Base-by-base conservation (phyloP, 2,888 invertebrate genomes). In the Synergus itoensis region DNA sequence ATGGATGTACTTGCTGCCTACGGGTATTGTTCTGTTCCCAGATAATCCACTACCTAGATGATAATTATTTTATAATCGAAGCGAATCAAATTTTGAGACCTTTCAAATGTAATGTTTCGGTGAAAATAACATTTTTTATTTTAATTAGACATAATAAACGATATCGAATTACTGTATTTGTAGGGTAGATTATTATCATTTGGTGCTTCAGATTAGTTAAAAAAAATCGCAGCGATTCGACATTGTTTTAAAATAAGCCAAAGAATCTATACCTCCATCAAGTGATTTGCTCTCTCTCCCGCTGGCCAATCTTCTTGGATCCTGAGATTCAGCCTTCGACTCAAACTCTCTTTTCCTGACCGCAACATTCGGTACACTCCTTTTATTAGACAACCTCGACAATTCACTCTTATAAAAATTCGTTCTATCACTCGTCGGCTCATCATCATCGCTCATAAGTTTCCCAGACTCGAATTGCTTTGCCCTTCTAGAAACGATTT, bases 1-100 rank as follows among this genome's bases (percentile, higher is more conserved):
- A 93, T 96, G 96, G 88, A 96, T 94, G 93, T 95, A 95, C 92
- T 95, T 95, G 93, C 96, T 95, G 93, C 96, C 96, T 88, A 96
- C 94, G 90, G 96, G 95, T 93, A 96, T 95, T 86, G 95, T 93
- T 92, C 96, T 95, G 94, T 96, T 97, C 91, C 96, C 96, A 85
- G 95, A 95, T 90, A 95, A 93, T 92, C 93, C 95, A 92, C 93
- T 94, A 92, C 94, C 94, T 89, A 93, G 92, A 89, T 94, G 91
- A 90, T 88, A 88, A 91, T 88, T 73, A 53, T 73, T 69, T 73
- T 73, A 16, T 73, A 53, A 73, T 69, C 28, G 4, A 73, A 73
- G 16, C 53, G 28, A 73, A 73, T 28, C 4, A n/a, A 48, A 4
- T 40, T 73, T 36, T 28, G n/a, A 16, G n/a, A n/a, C 43, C 7